phyloP scores from a whole-genome alignment of 2,888 invertebrate species.

The Lasioglossum figueresi region DNA sequence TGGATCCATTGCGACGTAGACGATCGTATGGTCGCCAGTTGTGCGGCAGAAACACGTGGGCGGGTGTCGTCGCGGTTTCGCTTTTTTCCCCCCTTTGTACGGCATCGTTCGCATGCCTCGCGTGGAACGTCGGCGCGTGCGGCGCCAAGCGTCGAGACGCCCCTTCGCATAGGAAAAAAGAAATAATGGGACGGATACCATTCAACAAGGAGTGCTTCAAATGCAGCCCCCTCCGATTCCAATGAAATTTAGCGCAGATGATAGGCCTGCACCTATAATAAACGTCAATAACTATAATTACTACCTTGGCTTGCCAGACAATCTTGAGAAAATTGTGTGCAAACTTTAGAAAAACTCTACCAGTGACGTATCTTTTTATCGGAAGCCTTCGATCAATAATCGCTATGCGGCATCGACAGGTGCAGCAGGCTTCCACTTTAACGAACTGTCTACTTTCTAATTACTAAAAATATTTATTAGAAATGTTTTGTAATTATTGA shows the following conservation, averaged over 20 bases:
- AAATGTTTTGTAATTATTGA: neutral
- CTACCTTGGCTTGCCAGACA: neutral
- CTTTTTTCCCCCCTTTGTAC: neutral
- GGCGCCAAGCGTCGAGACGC: constrained; percentile 63
- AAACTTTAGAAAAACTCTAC: neutral
- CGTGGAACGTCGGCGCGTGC: constrained; percentile 49
- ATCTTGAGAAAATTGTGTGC: neutral
- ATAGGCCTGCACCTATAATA: neutral
- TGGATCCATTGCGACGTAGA: neutral
- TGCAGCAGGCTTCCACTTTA: neutral
- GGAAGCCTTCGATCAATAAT: neutral
- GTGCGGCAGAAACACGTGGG: constrained; percentile 22
- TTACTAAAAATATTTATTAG: neutral
- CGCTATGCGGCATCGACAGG: neutral
- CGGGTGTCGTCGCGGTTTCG: constrained; percentile 18
- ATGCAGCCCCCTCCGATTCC: neutral
- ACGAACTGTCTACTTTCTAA: neutral
- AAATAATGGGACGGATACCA: constrained; percentile 26
- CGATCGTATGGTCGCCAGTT: constrained; percentile 21
- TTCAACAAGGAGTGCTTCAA: constrained; percentile 32
- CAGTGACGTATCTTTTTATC: neutral
- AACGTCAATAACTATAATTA: neutral
- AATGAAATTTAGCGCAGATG: neutral
- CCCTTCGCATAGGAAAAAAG: constrained; percentile 33
- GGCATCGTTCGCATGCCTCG: constrained; percentile 33